Percentiles rank a stretch among this genome's conserved stretches.
Conservation (phyloP, 2,797 vertebrate species). For the Phoxinus dragarum region DNA sequence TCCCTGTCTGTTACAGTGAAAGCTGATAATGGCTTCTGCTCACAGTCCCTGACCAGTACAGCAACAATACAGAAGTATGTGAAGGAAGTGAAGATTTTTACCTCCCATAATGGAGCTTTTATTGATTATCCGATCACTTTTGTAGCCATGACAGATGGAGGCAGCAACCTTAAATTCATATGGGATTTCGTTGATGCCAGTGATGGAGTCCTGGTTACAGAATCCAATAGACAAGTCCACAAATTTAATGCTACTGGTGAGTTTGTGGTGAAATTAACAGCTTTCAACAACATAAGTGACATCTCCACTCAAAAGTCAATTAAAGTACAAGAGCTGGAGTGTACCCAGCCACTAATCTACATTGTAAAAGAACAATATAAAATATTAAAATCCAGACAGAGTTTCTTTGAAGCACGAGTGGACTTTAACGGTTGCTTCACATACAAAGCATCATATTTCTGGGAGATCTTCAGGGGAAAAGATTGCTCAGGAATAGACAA, state of each 20-base stretch:
- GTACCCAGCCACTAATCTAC: conserved; percentile 67
- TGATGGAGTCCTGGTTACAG: conserved; percentile 51
- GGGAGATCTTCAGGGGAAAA: conserved; percentile 72
- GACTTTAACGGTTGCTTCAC: conserved; percentile 74
- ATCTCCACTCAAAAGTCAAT: conserved; percentile 61
- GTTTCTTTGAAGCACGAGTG: conserved; percentile 78
- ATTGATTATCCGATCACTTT: conserved; percentile 69
- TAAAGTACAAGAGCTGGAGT: conserved; percentile 70
- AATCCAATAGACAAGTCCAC: conserved; percentile 64
- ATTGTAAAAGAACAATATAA: conserved; percentile 68
- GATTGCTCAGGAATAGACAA: conserved; percentile 57
- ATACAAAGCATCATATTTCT: conserved; percentile 76
- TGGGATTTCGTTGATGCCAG: conserved; percentile 79
- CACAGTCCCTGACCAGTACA: conserved; percentile 62
- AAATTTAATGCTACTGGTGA: conserved; percentile 67
- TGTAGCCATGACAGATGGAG: conserved; percentile 61
- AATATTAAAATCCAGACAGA: conserved; percentile 71
- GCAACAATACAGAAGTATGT: conserved; percentile 73
- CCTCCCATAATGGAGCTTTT: conserved; percentile 68
- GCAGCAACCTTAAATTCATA: conserved; percentile 70
- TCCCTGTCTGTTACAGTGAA: conserved; percentile 71
- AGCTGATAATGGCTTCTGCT: conserved; percentile 74
- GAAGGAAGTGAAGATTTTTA: conserved; percentile 62
- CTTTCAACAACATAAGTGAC: conserved; percentile 76
- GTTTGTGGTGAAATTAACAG: conserved; percentile 69